Evolutionary conservation across 2,888 invertebrate species (phyloP).

Genomic region (Leucozona laternaria): DNA sequence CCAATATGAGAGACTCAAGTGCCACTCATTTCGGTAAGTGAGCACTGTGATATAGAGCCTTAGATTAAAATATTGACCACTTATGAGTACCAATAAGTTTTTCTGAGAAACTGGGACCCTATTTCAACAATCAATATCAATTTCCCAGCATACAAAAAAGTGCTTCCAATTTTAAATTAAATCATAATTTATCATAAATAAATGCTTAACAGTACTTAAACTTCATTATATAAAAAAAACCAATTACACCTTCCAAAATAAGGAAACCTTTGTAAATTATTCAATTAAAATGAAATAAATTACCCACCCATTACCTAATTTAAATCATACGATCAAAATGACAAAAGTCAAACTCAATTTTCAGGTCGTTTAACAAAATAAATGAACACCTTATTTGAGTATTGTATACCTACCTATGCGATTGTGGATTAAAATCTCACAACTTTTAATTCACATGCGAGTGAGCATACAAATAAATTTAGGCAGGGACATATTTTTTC

Average conservation of each 20-base stretch:
- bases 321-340: conserved; percentile 33
- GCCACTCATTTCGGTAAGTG: too few species aligned
- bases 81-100: too few species aligned
- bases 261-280: conserved; percentile 8
- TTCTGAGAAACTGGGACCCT: too few species aligned
- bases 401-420: not conserved
- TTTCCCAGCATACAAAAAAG: too few species aligned
- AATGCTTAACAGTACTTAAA: too few species aligned
- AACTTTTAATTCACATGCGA: not conserved
- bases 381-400: conserved; percentile 56
- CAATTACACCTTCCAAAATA: not conserved
- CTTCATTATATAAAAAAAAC: not conserved
- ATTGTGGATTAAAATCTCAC: conserved; percentile 7
- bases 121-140: too few species aligned
- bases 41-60: too few species aligned
- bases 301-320: conserved; percentile 44
- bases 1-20: too few species aligned
- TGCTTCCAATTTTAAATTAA: too few species aligned
- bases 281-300: conserved; percentile 27
- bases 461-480: not conserved
- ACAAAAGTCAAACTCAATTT: conserved; percentile 53
- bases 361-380: conserved; percentile 58
- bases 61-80: too few species aligned
- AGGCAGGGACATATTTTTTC: not conserved
- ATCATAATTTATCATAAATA: too few species aligned